Conservation (phyloP, 2,113 vertebrate genomes). For the Labeo rohita region DNA sequence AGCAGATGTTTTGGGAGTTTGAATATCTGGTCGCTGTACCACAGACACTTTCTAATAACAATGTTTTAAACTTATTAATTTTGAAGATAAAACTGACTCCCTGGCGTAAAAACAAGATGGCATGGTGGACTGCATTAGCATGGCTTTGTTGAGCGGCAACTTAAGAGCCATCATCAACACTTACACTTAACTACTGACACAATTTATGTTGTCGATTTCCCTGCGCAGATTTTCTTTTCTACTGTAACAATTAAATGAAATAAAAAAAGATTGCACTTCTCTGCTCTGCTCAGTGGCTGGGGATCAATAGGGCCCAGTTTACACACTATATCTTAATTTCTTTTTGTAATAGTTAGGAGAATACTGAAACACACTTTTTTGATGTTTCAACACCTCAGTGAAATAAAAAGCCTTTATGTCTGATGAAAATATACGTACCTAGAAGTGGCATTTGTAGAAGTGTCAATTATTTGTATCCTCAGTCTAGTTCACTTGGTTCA, state of each 20-base stretch:
- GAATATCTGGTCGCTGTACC: not conserved
- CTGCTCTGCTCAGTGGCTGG: conserved; percentile 36
- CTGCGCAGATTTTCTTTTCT: conserved; percentile 36
- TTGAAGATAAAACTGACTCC: conserved; percentile 22
- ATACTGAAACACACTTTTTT: conserved; percentile 10
- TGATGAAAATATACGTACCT: not conserved
- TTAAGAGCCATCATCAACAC: conserved; percentile 29
- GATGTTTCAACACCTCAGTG: not conserved
- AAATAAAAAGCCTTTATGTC: not conserved
- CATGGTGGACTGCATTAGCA: conserved; percentile 1
- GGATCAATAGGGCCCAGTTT: conserved; percentile 38
- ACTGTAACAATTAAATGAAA: conserved; percentile 54
- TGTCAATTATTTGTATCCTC: not conserved
- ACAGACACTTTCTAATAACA: not conserved
- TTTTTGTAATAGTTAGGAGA: conserved; percentile 22
- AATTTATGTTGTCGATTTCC: conserved; percentile 45
- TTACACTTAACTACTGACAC: conserved; percentile 54
- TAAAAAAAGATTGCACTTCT: conserved; percentile 51
- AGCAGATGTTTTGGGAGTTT: conserved; percentile 32
- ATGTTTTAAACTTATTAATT: conserved; percentile 41
- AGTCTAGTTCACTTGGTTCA: not conserved
- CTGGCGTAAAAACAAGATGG: not conserved
- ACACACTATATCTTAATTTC: conserved; percentile 51
- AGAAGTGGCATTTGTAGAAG: not conserved
- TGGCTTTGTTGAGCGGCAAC: conserved; percentile 47